Percentiles rank a stretch among this genome's conserved stretches.
Conservation (phyloP, 2,888 invertebrate species). For the Hirtodrosophila cameraria region DNA sequence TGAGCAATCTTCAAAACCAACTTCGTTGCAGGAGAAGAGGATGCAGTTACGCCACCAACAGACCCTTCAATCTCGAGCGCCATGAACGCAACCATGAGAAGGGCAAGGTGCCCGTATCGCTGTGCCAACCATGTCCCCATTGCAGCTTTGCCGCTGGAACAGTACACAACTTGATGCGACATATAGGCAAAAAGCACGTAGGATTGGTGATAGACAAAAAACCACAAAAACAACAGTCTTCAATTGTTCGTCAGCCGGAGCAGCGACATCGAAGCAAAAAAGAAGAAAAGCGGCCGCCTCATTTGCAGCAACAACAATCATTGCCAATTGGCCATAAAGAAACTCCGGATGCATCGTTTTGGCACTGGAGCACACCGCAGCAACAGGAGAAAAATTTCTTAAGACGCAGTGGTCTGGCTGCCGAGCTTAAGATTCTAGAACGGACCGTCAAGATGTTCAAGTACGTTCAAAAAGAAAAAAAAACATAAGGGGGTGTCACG, state of each 20-base stretch:
- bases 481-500: too few species aligned
- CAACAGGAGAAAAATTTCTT: slow-evolving; percentile 40
- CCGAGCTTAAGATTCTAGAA: slow-evolving; percentile 17
- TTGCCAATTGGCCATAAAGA: neutral
- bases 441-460: slow-evolving; percentile 36
- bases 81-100: slow-evolving; percentile 52
- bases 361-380: slow-evolving; percentile 40
- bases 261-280: neutral
- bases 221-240: neutral
- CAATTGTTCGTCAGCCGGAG: too few species aligned
- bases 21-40: slow-evolving; percentile 41
- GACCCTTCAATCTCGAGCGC: slow-evolving; percentile 42
- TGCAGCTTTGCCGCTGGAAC: slow-evolving; percentile 50
- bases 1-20: slow-evolving; percentile 43
- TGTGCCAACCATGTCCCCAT: slow-evolving; percentile 50
- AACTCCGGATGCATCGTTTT: slow-evolving; percentile 18
- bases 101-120: slow-evolving; percentile 43
- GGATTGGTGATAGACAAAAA: slow-evolving; percentile 13
- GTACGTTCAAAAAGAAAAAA: slow-evolving; percentile 21
- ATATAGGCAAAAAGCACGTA: slow-evolving; percentile 42
- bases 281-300: neutral
- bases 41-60: slow-evolving; percentile 49
- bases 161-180: slow-evolving; percentile 48
- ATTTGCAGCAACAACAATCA: neutral
- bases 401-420: slow-evolving; percentile 20